phyloP scores from a whole-genome alignment of 1,140 invertebrate genomes.

The Muscidifurax raptorellus region DNA sequence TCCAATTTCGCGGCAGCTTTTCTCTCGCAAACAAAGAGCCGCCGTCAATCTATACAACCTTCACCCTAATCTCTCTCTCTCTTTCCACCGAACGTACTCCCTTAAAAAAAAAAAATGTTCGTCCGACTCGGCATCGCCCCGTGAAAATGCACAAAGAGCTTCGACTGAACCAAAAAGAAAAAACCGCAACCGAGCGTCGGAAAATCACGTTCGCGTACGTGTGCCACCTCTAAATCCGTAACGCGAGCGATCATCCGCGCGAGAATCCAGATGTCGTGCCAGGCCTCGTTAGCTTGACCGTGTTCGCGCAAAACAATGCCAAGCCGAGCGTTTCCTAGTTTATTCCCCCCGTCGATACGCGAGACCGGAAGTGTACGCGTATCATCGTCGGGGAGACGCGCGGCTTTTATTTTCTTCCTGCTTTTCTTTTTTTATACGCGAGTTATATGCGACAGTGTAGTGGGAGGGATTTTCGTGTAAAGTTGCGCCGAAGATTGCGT shows the following conservation, averaged over 20 bases:
- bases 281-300: conserved; percentile 40
- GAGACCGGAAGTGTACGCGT: background rate
- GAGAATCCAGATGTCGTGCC: conserved; percentile 29
- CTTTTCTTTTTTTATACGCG: background rate
- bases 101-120: background rate
- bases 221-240: conserved; percentile 38
- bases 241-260: background rate
- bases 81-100: too few species aligned
- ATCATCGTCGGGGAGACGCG: background rate
- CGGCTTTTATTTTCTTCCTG: background rate
- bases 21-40: too few species aligned
- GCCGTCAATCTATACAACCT: too few species aligned
- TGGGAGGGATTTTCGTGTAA: too few species aligned
- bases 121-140: background rate
- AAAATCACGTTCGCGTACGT: background rate
- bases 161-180: background rate
- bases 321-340: background rate
- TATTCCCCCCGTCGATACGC: background rate
- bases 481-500: too few species aligned
- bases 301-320: conserved; percentile 37
- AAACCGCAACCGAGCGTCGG: background rate
- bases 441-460: too few species aligned
- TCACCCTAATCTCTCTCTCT: too few species aligned
- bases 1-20: too few species aligned
- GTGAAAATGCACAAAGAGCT: background rate